Base-by-base conservation (phyloP, 2,113 vertebrate species). In the Gallinago paraguaiae region DNA sequence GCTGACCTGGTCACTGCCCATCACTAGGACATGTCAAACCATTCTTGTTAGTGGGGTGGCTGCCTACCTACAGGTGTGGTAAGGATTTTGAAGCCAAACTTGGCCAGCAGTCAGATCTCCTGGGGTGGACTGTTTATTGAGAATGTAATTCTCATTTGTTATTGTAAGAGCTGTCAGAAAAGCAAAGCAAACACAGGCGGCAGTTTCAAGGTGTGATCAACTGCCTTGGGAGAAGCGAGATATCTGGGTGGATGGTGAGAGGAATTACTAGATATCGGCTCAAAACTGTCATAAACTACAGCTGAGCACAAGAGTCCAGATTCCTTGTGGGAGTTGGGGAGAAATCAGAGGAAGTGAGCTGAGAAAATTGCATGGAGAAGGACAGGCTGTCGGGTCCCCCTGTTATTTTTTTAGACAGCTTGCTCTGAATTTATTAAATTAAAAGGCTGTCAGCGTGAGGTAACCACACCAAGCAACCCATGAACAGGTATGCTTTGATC, bases 1-100 rank as follows among this genome's bases (percentile, higher is more conserved):
- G 50, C 61, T 75, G 39, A 33, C 14, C 27, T 0, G 1, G 28
- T 30, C 27, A n/a, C 23, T 13, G 23, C 17, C 46, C 37, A 20
- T 50, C 45, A 9, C 46, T 37, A 54, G 64, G 39, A n/a, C 31
- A 65, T 2, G 0, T 1, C 19, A 17, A 50, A 30, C 27, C 28
- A 13, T 70, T 78, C 56, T 51, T 3, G 0, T 7, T 5, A 14
- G 0, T 2, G 4, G 28, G 45, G 17, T 37, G 8, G n/a, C 51
- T 78, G 33, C 37, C 60, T 41, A 3, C 46, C 45, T 75, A 14
- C 6, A 7, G 31, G n/a, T 33, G 18, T 56, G 28, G 33, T 13
- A 64, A 85, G 61, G 74, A 64, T 54, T 83, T 27, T 3, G 13
- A 43, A 86, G 60, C 12, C 39, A 87, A 1, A 53, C 37, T 65